Conservation (phyloP, 2,113 vertebrate species). For the Cyanistes caeruleus region DNA sequence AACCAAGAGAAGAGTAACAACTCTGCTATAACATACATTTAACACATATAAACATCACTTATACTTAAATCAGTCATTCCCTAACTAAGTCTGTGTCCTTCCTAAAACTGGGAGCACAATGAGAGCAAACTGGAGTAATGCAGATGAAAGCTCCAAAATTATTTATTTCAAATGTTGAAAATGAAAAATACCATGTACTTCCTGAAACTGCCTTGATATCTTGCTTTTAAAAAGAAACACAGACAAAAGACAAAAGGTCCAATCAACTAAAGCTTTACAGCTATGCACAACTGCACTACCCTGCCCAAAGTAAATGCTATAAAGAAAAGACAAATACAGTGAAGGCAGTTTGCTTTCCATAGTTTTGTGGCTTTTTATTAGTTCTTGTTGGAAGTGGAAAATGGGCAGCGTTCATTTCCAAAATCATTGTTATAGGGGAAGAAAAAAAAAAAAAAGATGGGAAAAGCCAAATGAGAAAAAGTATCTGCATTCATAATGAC, state of each 20-base stretch:
- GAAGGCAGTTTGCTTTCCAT: background rate
- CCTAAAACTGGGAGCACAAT: background rate
- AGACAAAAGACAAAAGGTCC: background rate
- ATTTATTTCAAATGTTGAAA: background rate
- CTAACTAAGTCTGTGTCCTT: background rate
- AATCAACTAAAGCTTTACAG: background rate
- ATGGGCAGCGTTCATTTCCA: background rate
- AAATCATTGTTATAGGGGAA: background rate
- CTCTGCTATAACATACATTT: background rate
- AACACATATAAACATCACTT: background rate
- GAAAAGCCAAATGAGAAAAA: background rate
- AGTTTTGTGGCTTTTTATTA: background rate
- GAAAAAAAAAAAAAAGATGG: background rate
- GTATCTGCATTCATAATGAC: background rate
- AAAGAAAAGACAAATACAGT: background rate
- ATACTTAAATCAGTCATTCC: background rate
- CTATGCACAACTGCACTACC: background rate
- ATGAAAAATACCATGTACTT: background rate
- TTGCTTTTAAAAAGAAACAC: background rate
- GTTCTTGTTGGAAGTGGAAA: background rate
- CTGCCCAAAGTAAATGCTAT: background rate
- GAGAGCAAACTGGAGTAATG: background rate
- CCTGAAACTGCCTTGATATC: background rate
- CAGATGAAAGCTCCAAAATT: background rate
- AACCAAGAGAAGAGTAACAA: background rate